These are phyloP conservation scores for Eupristina koningsbergeri DNA, from an alignment of 1,140 invertebrate species.

Conservation along the genomic window DNA sequence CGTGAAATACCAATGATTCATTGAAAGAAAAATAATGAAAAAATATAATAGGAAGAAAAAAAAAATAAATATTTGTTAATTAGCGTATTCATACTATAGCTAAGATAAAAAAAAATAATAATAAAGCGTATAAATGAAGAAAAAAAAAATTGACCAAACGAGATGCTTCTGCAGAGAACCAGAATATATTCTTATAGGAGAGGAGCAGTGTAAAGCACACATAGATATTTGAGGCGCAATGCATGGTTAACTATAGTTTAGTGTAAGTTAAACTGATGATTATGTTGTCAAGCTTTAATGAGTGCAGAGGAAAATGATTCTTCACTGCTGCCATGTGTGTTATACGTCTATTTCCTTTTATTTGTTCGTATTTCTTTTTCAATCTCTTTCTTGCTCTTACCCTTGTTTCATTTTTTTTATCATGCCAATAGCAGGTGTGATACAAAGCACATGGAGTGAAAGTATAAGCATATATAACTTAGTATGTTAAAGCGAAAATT, in stretches of 20 bases:
- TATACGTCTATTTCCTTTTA: neutral
- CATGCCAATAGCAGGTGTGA: no score
- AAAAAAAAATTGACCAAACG: neutral
- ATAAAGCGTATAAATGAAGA: neutral
- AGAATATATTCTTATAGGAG: neutral
- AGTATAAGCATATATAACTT: no score
- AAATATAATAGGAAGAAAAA: neutral
- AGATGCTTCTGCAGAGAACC: neutral
- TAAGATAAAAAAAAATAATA: constrained; percentile 5
- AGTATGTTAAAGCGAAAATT: no score
- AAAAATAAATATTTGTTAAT: constrained; percentile 45
- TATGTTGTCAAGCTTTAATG: constrained; percentile 59
- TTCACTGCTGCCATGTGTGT: constrained; percentile 53
- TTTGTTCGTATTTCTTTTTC: neutral
- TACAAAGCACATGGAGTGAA: no score
- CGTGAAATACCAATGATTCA: neutral
- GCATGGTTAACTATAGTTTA: constrained; percentile 61
- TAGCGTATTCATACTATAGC: neutral
- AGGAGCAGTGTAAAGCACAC: constrained; percentile 51
- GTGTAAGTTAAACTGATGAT: constrained; percentile 59
- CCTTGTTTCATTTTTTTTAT: no score
- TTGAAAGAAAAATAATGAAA: neutral
- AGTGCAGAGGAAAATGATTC: constrained; percentile 61
- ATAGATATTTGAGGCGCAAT: constrained; percentile 59
- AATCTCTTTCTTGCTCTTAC: no score